These are phyloP conservation scores for Holacanthus passer DNA, from an alignment of 2,113 vertebrate species.

Conservation along the genomic window DNA sequence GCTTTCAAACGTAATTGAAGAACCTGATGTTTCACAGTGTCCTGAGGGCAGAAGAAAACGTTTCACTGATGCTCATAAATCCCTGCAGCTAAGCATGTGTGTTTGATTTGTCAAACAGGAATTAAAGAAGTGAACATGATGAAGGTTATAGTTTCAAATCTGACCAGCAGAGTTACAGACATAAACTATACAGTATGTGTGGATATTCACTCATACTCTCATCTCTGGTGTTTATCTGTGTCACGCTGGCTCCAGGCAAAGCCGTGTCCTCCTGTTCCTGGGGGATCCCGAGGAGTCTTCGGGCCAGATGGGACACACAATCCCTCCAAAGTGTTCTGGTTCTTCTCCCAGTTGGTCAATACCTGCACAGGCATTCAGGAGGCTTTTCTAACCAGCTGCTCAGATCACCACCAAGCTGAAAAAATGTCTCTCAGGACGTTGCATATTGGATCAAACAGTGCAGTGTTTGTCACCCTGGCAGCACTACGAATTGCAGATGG, in stretches of 20 bases:
- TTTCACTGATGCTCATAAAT: background rate
- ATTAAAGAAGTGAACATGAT: background rate
- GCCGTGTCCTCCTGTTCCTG: background rate
- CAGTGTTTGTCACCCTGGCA: background rate
- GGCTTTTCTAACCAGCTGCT: background rate
- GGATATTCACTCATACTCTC: background rate
- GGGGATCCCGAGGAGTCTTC: background rate
- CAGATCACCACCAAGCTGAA: background rate
- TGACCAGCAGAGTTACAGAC: background rate
- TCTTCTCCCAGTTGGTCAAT: background rate
- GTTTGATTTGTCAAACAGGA: background rate
- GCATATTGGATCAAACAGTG: background rate
- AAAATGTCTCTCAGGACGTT: background rate
- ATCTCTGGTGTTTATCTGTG: background rate
- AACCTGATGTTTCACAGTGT: conserved; percentile 8
- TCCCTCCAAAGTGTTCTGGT: background rate
- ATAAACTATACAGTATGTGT: background rate
- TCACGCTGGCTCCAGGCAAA: background rate
- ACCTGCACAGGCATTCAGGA: background rate
- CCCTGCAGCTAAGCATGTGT: background rate
- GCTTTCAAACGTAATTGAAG: conserved; percentile 46
- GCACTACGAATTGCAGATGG: too few species aligned
- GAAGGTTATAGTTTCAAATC: background rate
- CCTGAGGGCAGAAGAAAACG: background rate
- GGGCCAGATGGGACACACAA: background rate